These are phyloP conservation scores for Phocoena phocoena DNA, from an alignment of 2,113 vertebrate genomes.

Conservation along the genomic window DNA sequence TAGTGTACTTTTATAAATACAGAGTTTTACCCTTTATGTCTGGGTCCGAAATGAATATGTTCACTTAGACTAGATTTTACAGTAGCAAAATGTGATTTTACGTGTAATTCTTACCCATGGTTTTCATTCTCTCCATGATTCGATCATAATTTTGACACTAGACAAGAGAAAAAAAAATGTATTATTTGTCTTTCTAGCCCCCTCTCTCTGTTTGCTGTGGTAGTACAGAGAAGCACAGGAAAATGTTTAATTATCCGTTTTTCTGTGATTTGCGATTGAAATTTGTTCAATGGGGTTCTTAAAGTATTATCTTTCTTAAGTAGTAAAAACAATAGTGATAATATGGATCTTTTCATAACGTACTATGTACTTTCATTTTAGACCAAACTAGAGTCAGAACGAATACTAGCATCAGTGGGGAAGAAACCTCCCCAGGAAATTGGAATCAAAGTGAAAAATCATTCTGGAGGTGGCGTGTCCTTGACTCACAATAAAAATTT, in stretches of 20 bases:
- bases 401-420: conserved; percentile 92
- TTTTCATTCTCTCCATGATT: conserved; percentile 56
- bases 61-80: conserved; percentile 51
- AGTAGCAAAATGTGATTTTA: conserved; percentile 29
- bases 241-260: conserved; percentile 72
- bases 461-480: conserved; percentile 86
- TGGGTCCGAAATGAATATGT: conserved; percentile 26
- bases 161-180: conserved; percentile 36
- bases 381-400: conserved; percentile 92
- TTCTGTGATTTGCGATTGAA: conserved; percentile 71
- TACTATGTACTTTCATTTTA: conserved; percentile 83
- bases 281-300: conserved; percentile 65
- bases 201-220: conserved; percentile 55
- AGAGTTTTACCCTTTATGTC: conserved; percentile 38
- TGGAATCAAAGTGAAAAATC: conserved; percentile 92
- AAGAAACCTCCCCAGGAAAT: conserved; percentile 92
- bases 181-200: conserved; percentile 46
- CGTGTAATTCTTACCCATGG: conserved; percentile 47
- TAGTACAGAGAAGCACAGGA: conserved; percentile 70
- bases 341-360: conserved; percentile 79
- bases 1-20: conserved; percentile 41
- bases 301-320: conserved; percentile 73
- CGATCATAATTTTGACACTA: conserved; percentile 55
- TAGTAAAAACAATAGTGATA: conserved; percentile 60
- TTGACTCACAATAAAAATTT: conserved; percentile 88